Evolutionary conservation across 2,888 invertebrate genomes (phyloP), one percentile per base, ranked within the genome.

Genomic region (Troides oblongomaculatus): DNA sequence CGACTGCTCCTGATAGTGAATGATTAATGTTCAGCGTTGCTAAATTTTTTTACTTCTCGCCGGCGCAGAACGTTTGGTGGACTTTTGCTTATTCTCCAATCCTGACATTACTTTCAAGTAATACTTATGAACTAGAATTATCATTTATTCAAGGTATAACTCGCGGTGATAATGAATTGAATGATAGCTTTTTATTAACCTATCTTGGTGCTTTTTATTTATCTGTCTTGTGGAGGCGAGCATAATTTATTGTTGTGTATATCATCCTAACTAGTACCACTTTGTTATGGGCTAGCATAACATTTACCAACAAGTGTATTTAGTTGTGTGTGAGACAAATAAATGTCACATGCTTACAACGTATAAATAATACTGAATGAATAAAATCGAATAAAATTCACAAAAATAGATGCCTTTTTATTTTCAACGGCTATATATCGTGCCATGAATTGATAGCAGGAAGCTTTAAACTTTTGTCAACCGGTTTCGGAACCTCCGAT

Each of bases 1-100:
- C 81, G 79, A 77, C 74, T 77, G 74, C 76, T 21, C 14, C 53
- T 64, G 83, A 82, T 84, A 81, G 78, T 68, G 67, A 65, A 68
- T 68, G 71, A 72, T 67, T 71, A 73, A 73, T 73, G 62, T 60
- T 62, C 61, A 63, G n/a, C n/a, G 43, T 72, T 67, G 69, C 50
- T 10, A 68, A 71, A 66, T 68, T 64, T 59, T 58, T 50, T 46
- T 63, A 57, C 63, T 66, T 64, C 56, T 62, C 36, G 63, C 43
- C 23, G 12, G 23, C n/a, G 53, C 12, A 14, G 14, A 46, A 46
- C 14, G 46, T 46, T 46, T 14, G 46, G 10, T 53, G 8, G 18
- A 53, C 18, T 53, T n/a, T n/a, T n/a, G 53, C 53, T 53, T 53
- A 53, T 53, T 53, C n/a, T n/a, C 7, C 53, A 18, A 53, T n/a